Evolutionary conservation across 2,888 invertebrate genomes (phyloP).

Genomic region (Tridacna gigas): DNA sequence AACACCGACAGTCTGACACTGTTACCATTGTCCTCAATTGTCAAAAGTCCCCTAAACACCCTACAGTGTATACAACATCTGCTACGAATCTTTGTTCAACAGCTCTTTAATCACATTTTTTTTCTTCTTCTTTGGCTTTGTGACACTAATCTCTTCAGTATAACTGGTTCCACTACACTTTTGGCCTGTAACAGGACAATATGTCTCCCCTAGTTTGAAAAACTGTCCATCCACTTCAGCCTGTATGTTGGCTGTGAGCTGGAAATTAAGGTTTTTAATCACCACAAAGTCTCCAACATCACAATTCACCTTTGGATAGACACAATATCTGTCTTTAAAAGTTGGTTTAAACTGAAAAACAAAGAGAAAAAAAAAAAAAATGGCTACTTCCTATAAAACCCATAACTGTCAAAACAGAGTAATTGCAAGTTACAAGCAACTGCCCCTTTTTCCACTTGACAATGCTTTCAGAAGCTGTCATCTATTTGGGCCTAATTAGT

Average conservation of each 20-base stretch:
- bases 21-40: too few relatives aligned
- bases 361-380: slow-evolving; percentile 7
- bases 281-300: slow-evolving; percentile 74
- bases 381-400: not conserved
- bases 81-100: too few relatives aligned
- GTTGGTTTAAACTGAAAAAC: slow-evolving; percentile 77
- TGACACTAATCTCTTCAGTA: not conserved
- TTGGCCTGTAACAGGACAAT: slow-evolving; percentile 80
- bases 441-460: too few relatives aligned
- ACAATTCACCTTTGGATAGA: slow-evolving; percentile 54
- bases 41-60: too few relatives aligned
- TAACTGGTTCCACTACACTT: slow-evolving; percentile 76
- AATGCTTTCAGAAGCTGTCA: too few relatives aligned
- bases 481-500: too few relatives aligned
- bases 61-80: too few relatives aligned
- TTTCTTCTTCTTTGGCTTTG: too few relatives aligned
- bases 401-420: too few relatives aligned
- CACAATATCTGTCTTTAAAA: slow-evolving; percentile 69
- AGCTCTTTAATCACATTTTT: too few relatives aligned
- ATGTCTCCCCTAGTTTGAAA: slow-evolving; percentile 73
- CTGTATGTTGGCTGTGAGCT: slow-evolving; percentile 59
- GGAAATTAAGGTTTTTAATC: slow-evolving; percentile 64
- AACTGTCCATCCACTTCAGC: slow-evolving; percentile 73
- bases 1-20: too few relatives aligned
- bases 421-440: too few relatives aligned